Conservation (phyloP, 1,140 invertebrate species). For the Spodoptera litura region DNA sequence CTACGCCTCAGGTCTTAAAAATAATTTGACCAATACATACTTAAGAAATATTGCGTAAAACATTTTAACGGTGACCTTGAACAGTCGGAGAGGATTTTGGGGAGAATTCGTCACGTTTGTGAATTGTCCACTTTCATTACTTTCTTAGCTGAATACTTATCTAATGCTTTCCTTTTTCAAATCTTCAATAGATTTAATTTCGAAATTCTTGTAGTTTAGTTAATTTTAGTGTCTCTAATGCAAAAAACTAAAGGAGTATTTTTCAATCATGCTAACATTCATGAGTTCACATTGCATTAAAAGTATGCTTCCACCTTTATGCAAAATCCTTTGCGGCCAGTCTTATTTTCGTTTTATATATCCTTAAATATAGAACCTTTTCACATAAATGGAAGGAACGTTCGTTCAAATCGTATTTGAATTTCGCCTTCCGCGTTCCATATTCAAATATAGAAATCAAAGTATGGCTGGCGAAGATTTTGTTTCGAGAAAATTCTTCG, state of each 20-base stretch:
- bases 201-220: too few species aligned
- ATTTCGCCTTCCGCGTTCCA: slow-evolving; percentile 18
- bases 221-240: too few species aligned
- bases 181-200: too few species aligned
- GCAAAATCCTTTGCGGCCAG: too few species aligned
- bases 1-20: slow-evolving; percentile 12
- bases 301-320: too few species aligned
- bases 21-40: slow-evolving; percentile 12
- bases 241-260: too few species aligned
- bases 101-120: too few species aligned
- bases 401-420: slow-evolving; percentile 19
- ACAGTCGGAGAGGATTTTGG: not conserved
- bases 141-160: too few species aligned
- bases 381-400: slow-evolving; percentile 14
- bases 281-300: too few species aligned
- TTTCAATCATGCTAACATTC: too few species aligned
- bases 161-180: too few species aligned
- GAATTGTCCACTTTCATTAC: too few species aligned
- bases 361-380: not conserved
- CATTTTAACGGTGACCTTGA: not conserved
- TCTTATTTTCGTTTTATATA: not conserved
- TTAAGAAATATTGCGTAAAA: not conserved
- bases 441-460: slow-evolving; percentile 37
- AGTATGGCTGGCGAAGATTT: slow-evolving; percentile 23
- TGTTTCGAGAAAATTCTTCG: slow-evolving; percentile 41